Conservation (phyloP, 2,888 invertebrate genomes). For the Resseliella maxima region DNA sequence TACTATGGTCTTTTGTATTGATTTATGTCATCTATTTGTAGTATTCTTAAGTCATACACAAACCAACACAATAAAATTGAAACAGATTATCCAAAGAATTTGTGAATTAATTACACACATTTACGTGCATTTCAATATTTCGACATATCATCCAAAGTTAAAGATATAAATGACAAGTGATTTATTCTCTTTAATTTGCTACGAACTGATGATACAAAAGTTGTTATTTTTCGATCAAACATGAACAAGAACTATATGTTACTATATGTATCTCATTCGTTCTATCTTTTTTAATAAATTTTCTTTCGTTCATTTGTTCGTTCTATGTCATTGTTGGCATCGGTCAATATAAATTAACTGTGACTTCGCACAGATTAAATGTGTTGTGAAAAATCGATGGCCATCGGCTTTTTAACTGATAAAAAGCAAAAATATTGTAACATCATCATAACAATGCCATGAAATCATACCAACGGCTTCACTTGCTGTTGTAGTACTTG, state of each 20-base stretch:
- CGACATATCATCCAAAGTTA: neutral
- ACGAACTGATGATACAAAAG: neutral
- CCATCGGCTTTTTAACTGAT: neutral
- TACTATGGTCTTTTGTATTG: neutral
- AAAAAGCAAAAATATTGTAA: slow-evolving; percentile 18
- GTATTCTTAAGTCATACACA: neutral
- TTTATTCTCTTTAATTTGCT: slow-evolving; percentile 24
- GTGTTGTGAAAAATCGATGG: neutral
- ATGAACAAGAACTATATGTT: neutral
- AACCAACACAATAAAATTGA: neutral
- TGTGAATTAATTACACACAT: neutral
- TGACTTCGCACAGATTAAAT: too few relatives aligned
- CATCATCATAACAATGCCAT: neutral
- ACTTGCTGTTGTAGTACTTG: neutral
- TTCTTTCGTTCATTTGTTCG: neutral
- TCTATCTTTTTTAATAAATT: neutral
- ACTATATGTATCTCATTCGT: neutral
- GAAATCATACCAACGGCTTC: neutral
- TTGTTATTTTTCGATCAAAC: neutral
- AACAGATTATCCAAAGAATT: slow-evolving; percentile 22
- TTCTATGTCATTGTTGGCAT: neutral
- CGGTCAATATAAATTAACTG: neutral
- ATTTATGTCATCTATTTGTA: slow-evolving; percentile 15
- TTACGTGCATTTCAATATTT: neutral
- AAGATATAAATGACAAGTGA: neutral